Conservation (phyloP, 2,797 vertebrate species). For the Amniataba percoides region DNA sequence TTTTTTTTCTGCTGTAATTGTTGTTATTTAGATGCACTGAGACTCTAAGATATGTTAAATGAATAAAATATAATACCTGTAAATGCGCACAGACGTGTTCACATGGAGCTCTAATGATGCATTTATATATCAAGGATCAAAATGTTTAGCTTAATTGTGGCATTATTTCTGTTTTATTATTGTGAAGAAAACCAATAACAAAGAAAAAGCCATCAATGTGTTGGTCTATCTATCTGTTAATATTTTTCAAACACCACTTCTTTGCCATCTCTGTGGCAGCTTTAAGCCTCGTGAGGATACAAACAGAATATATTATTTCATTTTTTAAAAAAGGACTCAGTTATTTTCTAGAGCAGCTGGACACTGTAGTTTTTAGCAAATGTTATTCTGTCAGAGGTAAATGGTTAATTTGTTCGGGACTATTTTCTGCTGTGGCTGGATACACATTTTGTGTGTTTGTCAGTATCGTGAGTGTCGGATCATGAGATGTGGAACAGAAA, state of each 20-base stretch:
- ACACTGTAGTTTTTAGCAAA: background rate
- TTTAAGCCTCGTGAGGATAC: background rate
- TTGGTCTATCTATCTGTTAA: background rate
- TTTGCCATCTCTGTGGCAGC: background rate
- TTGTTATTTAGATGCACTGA: background rate
- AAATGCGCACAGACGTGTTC: background rate
- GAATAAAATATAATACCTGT: background rate
- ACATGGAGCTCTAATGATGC: background rate
- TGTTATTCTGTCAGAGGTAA: too few species aligned
- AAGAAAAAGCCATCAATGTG: background rate
- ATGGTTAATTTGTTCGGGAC: background rate
- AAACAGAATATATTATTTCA: background rate
- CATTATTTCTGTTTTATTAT: background rate
- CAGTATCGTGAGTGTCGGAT: too few species aligned
- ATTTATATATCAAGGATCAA: background rate
- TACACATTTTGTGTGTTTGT: constrained; percentile 3
- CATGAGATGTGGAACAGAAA: too few species aligned
- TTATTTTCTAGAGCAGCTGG: constrained; percentile 1
- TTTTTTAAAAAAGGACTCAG: background rate
- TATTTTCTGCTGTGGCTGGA: background rate
- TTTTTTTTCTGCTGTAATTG: background rate
- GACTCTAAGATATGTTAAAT: background rate
- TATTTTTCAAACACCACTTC: background rate
- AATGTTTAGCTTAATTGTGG: background rate
- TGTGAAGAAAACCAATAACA: background rate